These are phyloP conservation scores for Trichosurus vulpecula DNA, from an alignment of 2,797 vertebrate genomes.

Conservation along the genomic window DNA sequence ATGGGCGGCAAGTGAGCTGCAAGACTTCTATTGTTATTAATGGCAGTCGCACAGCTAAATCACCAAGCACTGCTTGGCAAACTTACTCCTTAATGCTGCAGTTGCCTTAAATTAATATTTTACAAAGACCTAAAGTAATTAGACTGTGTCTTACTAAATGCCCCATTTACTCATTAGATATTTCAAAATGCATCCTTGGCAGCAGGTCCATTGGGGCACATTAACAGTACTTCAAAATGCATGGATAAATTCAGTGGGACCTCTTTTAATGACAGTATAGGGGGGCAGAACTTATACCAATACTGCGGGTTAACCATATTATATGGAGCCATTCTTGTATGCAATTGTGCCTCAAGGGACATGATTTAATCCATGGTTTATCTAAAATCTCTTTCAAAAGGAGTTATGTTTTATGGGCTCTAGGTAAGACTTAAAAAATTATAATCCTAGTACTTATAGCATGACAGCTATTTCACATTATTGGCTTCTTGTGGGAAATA, in stretches of 20 bases:
- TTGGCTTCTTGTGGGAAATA: background rate
- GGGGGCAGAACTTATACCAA: conserved; percentile 41
- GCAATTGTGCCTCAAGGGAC: conserved; percentile 51
- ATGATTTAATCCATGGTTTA: conserved; percentile 20
- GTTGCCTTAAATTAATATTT: conserved; percentile 85
- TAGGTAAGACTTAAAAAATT: background rate
- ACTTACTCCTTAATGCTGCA: conserved; percentile 80
- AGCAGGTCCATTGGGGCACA: conserved; percentile 70
- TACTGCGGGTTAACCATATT: conserved; percentile 57
- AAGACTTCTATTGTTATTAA: conserved; percentile 82
- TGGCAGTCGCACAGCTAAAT: conserved; percentile 77
- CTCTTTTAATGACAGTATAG: conserved; percentile 53
- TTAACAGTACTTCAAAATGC: conserved; percentile 72
- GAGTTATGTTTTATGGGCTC: background rate
- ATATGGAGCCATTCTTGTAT: conserved; percentile 38
- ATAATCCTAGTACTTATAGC: background rate
- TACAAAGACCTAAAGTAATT: conserved; percentile 84
- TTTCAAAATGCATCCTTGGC: conserved; percentile 76
- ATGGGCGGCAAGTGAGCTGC: conserved; percentile 79
- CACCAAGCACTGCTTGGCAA: conserved; percentile 77
- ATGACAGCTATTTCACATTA: background rate
- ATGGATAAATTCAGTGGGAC: conserved; percentile 73
- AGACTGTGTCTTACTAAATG: conserved; percentile 78
- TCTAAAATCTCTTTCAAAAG: conserved; percentile 2
- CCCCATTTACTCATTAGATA: conserved; percentile 78